These are phyloP conservation scores for Pseudorasbora parva DNA, from an alignment of 2,113 vertebrate genomes.

Conservation along the genomic window DNA sequence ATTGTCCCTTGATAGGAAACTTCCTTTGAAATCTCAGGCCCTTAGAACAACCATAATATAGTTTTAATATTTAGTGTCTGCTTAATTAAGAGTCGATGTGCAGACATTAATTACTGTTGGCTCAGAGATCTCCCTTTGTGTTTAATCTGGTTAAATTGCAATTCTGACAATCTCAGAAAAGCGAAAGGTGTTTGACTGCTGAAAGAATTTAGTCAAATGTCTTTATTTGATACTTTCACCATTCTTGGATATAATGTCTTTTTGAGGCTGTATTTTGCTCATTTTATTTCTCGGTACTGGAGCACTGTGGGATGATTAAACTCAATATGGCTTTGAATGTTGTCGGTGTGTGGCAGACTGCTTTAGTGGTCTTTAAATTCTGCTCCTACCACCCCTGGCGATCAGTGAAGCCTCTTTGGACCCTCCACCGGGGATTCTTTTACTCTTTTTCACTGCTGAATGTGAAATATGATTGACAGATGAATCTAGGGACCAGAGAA, in stretches of 20 bases:
- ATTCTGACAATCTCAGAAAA: background rate
- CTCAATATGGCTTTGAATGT: conserved; percentile 73
- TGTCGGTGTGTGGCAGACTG: conserved; percentile 63
- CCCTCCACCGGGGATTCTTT: conserved; percentile 70
- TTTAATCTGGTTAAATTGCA: background rate
- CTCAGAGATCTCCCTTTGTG: conserved; percentile 11
- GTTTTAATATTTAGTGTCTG: background rate
- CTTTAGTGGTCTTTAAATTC: conserved; percentile 71
- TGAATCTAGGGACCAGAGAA: conserved; percentile 72
- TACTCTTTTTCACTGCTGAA: conserved; percentile 64
- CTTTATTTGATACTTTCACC: conserved; percentile 42
- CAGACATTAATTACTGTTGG: conserved; percentile 8
- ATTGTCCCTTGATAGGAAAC: conserved; percentile 18
- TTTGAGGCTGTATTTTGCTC: conserved; percentile 30
- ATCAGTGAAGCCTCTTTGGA: conserved; percentile 75
- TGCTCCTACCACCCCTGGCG: conserved; percentile 67
- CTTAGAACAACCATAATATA: background rate
- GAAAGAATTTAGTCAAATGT: conserved; percentile 43
- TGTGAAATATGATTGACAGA: conserved; percentile 79
- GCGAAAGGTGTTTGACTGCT: background rate
- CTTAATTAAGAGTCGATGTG: conserved; percentile 13
- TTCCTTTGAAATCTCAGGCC: conserved; percentile 9
- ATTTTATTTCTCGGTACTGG: conserved; percentile 58
- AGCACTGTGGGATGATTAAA: conserved; percentile 73
- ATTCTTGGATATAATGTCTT: conserved; percentile 39